phyloP scores from a whole-genome alignment of 2,113 vertebrate species.

The Tauraco erythrolophus region DNA sequence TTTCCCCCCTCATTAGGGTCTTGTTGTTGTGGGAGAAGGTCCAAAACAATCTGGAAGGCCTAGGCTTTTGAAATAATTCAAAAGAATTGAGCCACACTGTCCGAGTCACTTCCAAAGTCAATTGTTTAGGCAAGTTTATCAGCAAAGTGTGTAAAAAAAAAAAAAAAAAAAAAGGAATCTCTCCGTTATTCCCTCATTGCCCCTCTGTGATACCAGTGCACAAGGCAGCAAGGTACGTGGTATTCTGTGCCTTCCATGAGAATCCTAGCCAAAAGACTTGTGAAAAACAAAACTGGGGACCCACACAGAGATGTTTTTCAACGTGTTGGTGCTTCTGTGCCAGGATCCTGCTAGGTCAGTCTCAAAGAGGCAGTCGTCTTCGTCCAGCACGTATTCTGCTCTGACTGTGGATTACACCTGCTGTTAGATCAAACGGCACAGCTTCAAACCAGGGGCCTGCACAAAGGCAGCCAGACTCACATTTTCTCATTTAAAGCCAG shows the following conservation, averaged over 20 bases:
- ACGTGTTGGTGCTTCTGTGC: neutral
- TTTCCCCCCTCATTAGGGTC: constrained; percentile 16
- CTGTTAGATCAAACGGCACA: neutral
- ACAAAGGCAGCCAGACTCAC: neutral
- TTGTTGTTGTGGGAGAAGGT: constrained; percentile 60
- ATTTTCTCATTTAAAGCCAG: constrained; percentile 47
- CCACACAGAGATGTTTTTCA: neutral
- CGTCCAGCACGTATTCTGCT: accelerated
- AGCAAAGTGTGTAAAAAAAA: constrained; percentile 53
- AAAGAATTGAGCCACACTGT: constrained; percentile 52
- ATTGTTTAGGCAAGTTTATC: constrained; percentile 67
- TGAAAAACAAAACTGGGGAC: neutral
- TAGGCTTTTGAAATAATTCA: constrained; percentile 66
- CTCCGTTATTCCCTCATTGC: neutral
- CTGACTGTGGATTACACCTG: neutral
- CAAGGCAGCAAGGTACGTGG: neutral
- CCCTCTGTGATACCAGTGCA: neutral
- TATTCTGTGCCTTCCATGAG: neutral
- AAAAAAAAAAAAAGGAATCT: constrained; percentile 28
- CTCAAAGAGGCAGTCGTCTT: neutral
- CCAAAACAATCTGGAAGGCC: constrained; percentile 64
- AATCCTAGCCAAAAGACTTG: neutral
- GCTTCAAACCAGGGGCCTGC: constrained; percentile 13
- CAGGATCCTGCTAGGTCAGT: neutral
- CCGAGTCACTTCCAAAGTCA: constrained; percentile 55